Evolutionary conservation across 2,888 invertebrate species (phyloP).

Genomic region (Seira musarum): DNA sequence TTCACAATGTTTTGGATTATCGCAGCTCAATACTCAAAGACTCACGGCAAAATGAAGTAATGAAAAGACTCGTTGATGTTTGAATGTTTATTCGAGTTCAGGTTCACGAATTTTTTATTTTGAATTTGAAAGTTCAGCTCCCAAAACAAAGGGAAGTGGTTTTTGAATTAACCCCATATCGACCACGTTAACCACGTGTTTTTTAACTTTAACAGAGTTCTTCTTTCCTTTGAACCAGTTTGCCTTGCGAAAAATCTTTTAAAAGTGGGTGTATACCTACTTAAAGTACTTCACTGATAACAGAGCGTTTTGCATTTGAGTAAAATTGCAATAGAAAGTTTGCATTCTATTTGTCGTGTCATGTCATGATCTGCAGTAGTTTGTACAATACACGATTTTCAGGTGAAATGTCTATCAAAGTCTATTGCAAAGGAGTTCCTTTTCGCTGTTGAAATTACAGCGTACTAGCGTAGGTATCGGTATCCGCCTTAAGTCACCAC

Average conservation of each 20-base stretch:
- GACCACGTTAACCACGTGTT: constrained; percentile 24
- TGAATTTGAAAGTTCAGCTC: too few species aligned
- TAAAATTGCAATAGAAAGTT: constrained; percentile 40
- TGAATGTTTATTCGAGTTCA: too few species aligned
- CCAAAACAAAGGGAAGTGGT: constrained; percentile 1
- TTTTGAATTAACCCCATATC: constrained; percentile 24
- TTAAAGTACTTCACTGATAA: too few species aligned
- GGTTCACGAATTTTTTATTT: too few species aligned
- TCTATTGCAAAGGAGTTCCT: too few species aligned
- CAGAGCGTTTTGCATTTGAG: too few species aligned
- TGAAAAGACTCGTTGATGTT: too few species aligned
- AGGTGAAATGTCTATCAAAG: constrained; percentile 21
- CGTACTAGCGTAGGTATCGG: neutral
- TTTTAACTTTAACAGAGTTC: neutral
- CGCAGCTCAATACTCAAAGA: too few species aligned
- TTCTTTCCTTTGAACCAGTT: constrained; percentile 14
- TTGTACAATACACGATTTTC: neutral
- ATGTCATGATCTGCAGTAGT: constrained; percentile 27
- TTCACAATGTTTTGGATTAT: too few species aligned
- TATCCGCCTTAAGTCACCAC: neutral
- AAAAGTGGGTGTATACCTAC: constrained; percentile 39
- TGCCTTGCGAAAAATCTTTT: constrained; percentile 22
- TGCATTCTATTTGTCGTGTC: constrained; percentile 28
- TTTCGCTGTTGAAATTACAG: too few species aligned
- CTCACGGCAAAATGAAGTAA: too few species aligned